Conservation (phyloP, 2,113 vertebrate species). For the Pachypanchax playfairii region DNA sequence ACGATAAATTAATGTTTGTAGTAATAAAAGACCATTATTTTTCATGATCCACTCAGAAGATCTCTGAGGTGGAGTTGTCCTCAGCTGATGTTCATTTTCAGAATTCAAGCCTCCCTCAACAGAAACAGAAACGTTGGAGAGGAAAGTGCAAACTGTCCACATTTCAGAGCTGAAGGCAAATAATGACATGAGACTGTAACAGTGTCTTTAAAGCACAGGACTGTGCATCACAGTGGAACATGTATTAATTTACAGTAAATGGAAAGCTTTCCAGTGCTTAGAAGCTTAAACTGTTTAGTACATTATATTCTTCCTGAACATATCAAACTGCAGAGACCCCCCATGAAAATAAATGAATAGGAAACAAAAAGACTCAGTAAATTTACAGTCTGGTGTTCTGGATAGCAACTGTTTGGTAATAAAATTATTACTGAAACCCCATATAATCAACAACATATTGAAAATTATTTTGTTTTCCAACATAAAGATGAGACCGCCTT, state of each 20-base stretch:
- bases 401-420: conserved; percentile 7
- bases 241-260: conserved; percentile 55
- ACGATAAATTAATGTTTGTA: conserved; percentile 40
- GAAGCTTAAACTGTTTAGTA: conserved; percentile 29
- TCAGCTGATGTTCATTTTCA: conserved; percentile 44
- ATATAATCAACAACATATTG: background rate
- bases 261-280: conserved; percentile 39
- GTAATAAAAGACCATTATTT: conserved; percentile 43
- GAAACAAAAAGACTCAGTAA: background rate
- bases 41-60: conserved; percentile 30
- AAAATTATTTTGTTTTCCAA: background rate
- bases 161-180: conserved; percentile 36
- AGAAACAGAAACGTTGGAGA: conserved; percentile 26
- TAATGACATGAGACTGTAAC: conserved; percentile 28
- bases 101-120: conserved; percentile 30
- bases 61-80: conserved; percentile 43
- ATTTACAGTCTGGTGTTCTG: conserved; percentile 15
- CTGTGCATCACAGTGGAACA: conserved; percentile 68
- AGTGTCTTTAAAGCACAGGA: conserved; percentile 52
- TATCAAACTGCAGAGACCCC: conserved; percentile 9
- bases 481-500: conserved; percentile 4
- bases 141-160: conserved; percentile 61
- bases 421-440: background rate
- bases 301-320: conserved; percentile 27
- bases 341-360: background rate